These are phyloP conservation scores for Noctuana brunneofusca DNA, from an alignment of 2,888 invertebrate genomes.

Conservation along the genomic window DNA sequence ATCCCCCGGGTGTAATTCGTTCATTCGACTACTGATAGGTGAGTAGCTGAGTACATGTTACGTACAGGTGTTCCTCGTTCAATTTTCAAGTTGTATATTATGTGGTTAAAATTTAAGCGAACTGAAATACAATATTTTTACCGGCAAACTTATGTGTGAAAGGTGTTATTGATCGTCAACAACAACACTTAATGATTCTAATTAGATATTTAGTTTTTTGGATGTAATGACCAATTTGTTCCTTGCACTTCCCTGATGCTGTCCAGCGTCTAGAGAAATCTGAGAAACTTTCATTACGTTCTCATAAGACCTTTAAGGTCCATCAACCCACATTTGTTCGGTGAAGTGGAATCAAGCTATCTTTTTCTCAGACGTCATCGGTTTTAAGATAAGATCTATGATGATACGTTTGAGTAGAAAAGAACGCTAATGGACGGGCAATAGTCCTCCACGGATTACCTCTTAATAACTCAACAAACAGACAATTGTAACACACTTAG, in stretches of 20 bases:
- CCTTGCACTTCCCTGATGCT: too few species aligned
- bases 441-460: neutral
- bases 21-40: slow-evolving; percentile 9
- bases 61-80: slow-evolving; percentile 8
- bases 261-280: too few species aligned
- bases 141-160: neutral
- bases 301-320: too few species aligned
- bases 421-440: neutral
- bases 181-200: too few species aligned
- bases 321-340: too few species aligned
- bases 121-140: neutral
- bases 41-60: neutral
- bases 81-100: slow-evolving; percentile 11
- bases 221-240: too few species aligned
- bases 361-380: too few species aligned
- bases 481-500: slow-evolving; percentile 26
- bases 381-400: too few species aligned
- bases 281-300: too few species aligned
- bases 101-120: neutral
- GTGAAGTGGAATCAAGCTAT: too few species aligned
- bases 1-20: slow-evolving; percentile 40
- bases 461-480: slow-evolving; percentile 14
- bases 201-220: too few species aligned
- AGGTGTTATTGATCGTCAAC: too few species aligned
- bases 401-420: neutral